phyloP scores from a whole-genome alignment of 92 coral and sea anemone species.

The Palythoa caribaeorum region DNA sequence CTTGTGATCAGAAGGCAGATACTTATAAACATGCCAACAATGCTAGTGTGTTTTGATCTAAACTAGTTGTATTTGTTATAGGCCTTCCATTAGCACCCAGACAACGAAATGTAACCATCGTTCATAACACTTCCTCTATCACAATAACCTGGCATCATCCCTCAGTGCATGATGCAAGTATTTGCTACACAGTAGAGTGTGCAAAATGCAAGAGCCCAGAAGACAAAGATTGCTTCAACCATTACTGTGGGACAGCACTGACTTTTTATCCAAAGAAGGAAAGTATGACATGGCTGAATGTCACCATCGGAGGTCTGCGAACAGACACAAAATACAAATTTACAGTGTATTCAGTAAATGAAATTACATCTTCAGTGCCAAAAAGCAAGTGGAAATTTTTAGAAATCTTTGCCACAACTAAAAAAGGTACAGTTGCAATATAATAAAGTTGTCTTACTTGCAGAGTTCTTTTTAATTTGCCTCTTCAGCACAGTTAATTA shows the following conservation, averaged over 20 bases:
- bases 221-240: conserved; percentile 60
- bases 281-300: conserved; percentile 53
- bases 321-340: conserved; percentile 66
- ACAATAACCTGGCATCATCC: conserved; percentile 60
- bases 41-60: background rate
- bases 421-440: conserved; percentile 25
- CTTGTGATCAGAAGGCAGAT: no score
- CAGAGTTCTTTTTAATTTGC: no score
- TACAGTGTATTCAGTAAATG: conserved; percentile 72
- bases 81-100: conserved; percentile 66
- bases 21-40: no score
- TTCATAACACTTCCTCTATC: conserved; percentile 56
- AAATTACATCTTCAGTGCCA: conserved; percentile 48
- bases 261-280: conserved; percentile 59
- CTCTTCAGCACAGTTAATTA: no score
- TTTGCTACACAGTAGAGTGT: conserved; percentile 72
- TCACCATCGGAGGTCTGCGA: conserved; percentile 64
- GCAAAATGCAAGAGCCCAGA: conserved; percentile 55
- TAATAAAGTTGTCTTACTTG: background rate
- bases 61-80: background rate
- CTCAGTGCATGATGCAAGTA: background rate
- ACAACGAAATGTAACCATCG: conserved; percentile 47
- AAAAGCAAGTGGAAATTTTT: conserved; percentile 72
- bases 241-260: conserved; percentile 51
- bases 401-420: conserved; percentile 58